Conservation (phyloP, 2,113 vertebrate species). For the Penelope pileata region DNA sequence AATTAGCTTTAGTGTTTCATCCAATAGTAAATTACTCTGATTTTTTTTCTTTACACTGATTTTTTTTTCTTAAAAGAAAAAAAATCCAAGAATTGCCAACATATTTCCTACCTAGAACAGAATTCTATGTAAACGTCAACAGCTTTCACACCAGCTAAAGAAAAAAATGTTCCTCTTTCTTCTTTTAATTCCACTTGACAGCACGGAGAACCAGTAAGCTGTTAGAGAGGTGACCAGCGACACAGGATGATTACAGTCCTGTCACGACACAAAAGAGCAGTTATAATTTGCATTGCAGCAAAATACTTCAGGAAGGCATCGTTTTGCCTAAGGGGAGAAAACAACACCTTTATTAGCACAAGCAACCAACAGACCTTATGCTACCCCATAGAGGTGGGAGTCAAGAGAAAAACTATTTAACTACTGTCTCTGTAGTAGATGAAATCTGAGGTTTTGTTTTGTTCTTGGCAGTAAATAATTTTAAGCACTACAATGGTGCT, state of each 20-base stretch:
- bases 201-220: constrained; percentile 44
- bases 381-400: not conserved
- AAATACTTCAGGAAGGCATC: constrained; percentile 50
- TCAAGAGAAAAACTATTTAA: not conserved
- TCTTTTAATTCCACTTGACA: constrained; percentile 32
- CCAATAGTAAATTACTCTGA: constrained; percentile 53
- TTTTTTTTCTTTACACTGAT: too few species aligned
- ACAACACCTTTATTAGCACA: not conserved
- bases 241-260: constrained; percentile 71
- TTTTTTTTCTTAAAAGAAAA: too few species aligned
- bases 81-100: constrained; percentile 29
- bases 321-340: constrained; percentile 40
- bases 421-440: not conserved
- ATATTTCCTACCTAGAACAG: constrained; percentile 35
- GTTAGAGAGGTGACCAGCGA: constrained; percentile 61
- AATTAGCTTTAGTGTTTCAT: constrained; percentile 33
- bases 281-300: constrained; percentile 67
- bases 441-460: not conserved
- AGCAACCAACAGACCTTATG: not conserved
- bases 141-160: not conserved
- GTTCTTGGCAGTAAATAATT: not conserved
- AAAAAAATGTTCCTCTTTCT: not conserved
- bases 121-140: not conserved
- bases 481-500: not conserved
- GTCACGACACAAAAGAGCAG: constrained; percentile 60